Base-by-base conservation (phyloP, 1,140 invertebrate species). In the Drosophila littoralis region DNA sequence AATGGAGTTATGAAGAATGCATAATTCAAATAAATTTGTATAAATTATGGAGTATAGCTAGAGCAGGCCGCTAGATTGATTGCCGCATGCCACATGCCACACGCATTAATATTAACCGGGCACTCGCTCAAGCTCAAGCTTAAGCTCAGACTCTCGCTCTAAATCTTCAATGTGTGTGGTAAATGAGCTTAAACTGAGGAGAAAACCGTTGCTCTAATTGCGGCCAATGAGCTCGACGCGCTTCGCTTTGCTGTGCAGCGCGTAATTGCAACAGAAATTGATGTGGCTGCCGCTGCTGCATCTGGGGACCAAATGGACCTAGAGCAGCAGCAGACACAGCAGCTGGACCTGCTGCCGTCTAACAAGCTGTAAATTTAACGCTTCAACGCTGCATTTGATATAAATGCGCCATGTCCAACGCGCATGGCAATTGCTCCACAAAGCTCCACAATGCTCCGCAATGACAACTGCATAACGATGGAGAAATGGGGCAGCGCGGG, bases 361-460 rank as follows among this genome's bases (percentile, higher is more conserved):
- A 88, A 88, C 83, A 81, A 88, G 83, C 83, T 89, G 84, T 89
- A 86, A 89, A 89, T 88, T 88, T 89, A 89, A 88, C 83, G 83
- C 83, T 89, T 88, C 84, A 88, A 81, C 80, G 83, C 77, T 79
- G 81, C 69, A 83, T 84, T 84, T 64, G 81, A 40, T 71, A 59
- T 57, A 75, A 81, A 82, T 81, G 75, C 59, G 46, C 60, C 67
- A 69, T 78, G 60, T 40, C 28, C 22, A 66, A 75, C 22, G 71
- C 69, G 74, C 84, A 75, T 88, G 73, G 74, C 65, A 89, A 89
- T 89, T 89, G 84, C 84, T 89, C 84, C 60, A 88, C 76, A 83
- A 86, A 89, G 57, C 54, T 28, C 12, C 36, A 28, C 57, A 88
- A 86, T 81, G 65, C 54, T 28, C 12, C 17, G n/a, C 57, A 86